Evolutionary conservation across 2,888 invertebrate genomes (phyloP), one percentile per base, ranked within the genome.

Genomic region (Melipona bicolor): DNA sequence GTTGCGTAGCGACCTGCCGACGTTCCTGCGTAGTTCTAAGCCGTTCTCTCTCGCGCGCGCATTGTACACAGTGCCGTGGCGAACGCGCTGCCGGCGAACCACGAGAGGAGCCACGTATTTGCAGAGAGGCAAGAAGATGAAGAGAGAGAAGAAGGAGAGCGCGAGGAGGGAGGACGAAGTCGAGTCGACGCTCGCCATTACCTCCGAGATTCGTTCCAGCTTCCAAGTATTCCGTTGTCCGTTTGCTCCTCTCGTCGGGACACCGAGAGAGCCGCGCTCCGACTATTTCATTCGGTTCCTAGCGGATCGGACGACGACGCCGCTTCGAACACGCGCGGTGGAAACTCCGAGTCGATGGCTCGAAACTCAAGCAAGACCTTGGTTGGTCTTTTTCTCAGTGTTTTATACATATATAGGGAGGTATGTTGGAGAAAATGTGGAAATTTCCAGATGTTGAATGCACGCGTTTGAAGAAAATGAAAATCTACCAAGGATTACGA

Each of bases 221-320:
- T 91, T 92, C 91, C 91, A 88, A 87, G 92, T 91, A 91, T 92
- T 92, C 36, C 89, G 85, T 88, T 83, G 87, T 90, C 87, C 87
- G 87, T 86, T 87, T 87, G 90, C 88, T 84, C 52, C 79, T 79
- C 78, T 81, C 73, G 59, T 74, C n/a, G 49, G 83, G 68, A 78
- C 88, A 87, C 82, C 84, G 70, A 56, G 72, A 79, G 79, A 70
- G 6, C 9, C 36, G 36, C 70, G 72, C 67, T 77, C 61, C 61
- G 61, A 61, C 61, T 27, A 61, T 61, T 61, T 61, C 61, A 27
- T 27, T 15, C 19, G 27, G 27, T 13, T 75, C 61, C 80, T 83
- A 88, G 88, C 21, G 9, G 54, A n/a, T 21, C 9, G 27, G 27
- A 24, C 24, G 24, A 24, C 24, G 32, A 32, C 32, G 32, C 32